phyloP scores from a whole-genome alignment of 2,888 invertebrate genomes.

The Aleiodes alternator region DNA sequence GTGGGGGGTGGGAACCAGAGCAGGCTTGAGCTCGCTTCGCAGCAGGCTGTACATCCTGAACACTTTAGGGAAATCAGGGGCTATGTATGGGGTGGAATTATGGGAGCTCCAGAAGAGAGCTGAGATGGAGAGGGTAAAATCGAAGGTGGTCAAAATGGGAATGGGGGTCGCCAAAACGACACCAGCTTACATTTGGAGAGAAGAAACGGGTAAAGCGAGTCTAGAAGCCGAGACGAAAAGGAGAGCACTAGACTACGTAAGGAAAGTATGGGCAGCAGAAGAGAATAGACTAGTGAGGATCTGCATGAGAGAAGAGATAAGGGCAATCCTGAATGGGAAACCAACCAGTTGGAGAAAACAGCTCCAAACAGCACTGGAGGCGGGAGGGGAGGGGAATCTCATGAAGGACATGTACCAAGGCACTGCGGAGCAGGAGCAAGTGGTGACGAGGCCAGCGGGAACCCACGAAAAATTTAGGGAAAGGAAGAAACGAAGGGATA shows the following conservation, averaged over 20 bases:
- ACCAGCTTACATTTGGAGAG: not conserved
- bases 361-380: not conserved
- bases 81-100: not conserved
- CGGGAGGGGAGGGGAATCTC: not conserved
- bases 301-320: not conserved
- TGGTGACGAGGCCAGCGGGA: not conserved
- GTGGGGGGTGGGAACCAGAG: not conserved
- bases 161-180: not conserved
- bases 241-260: not conserved
- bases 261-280: not conserved
- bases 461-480: no score
- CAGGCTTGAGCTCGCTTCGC: not conserved
- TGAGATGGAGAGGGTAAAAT: not conserved
- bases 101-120: not conserved
- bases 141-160: not conserved
- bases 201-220: not conserved
- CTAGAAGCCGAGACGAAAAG: not conserved
- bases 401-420: not conserved
- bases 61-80: not conserved
- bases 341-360: not conserved
- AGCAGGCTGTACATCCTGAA: conserved; percentile 3
- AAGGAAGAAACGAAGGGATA: not conserved
- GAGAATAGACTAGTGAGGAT: not conserved
- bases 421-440: not conserved
- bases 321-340: not conserved